Percentiles rank a stretch among this genome's conserved stretches.
Conservation (phyloP, 2,113 vertebrate genomes). For the Anas platyrhynchos region DNA sequence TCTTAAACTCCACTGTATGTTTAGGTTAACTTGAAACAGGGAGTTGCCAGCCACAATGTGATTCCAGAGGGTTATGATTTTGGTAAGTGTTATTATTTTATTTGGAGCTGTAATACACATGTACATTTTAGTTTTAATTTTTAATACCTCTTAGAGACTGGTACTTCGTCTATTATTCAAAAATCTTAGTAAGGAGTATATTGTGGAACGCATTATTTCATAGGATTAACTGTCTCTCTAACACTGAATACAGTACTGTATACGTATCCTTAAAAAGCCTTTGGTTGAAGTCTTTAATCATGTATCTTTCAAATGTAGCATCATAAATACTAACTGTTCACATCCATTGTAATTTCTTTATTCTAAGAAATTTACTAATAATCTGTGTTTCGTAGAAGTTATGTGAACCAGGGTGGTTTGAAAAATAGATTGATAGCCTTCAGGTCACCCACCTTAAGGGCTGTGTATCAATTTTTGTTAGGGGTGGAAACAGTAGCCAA, state of each 20-base stretch:
- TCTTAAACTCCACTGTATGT: not conserved
- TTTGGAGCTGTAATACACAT: not conserved
- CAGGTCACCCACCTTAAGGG: not conserved
- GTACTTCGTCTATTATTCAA: not conserved
- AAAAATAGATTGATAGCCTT: not conserved
- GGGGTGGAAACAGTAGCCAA: not conserved
- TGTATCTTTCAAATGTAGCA: not conserved
- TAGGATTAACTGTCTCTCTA: not conserved
- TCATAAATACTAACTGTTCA: not conserved
- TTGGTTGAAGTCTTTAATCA: not conserved
- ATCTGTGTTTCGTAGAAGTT: rapidly evolving
- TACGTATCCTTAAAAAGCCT: not conserved
- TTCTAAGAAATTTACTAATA: not conserved
- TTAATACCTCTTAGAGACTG: not conserved
- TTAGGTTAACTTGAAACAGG: slow-evolving; percentile 85
- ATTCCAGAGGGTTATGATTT: slow-evolving; percentile 86
- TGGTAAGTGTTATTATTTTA: slow-evolving; percentile 80
- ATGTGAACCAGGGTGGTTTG: not conserved
- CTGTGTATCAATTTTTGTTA: not conserved
- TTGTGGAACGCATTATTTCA: not conserved
- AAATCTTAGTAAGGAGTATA: not conserved
- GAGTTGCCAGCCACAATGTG: slow-evolving; percentile 77
- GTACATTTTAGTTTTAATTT: not conserved
- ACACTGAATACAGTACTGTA: not conserved
- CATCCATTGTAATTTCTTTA: not conserved